Evolutionary conservation across 1,140 invertebrate genomes (phyloP).

Genomic region (Scylla paramamosain): DNA sequence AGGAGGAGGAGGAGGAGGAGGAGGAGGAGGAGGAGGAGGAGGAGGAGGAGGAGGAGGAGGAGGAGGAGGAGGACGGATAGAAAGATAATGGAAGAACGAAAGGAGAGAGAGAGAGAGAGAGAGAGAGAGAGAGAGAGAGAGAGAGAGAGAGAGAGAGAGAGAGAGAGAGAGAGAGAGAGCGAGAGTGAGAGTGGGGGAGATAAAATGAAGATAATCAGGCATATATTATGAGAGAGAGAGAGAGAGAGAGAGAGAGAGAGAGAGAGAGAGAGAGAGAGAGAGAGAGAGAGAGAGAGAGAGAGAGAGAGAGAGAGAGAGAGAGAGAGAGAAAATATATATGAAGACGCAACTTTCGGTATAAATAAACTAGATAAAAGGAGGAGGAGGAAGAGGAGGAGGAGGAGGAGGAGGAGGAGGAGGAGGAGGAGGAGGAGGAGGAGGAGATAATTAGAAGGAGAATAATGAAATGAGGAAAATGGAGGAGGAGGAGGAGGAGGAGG

Average conservation of each 20-base stretch:
- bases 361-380: not conserved
- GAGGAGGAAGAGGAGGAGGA: not conserved
- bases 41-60: not conserved
- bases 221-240: not conserved
- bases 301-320: slow-evolving; percentile 18
- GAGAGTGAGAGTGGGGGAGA: not conserved
- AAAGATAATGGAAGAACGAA: not conserved
- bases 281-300: slow-evolving; percentile 21
- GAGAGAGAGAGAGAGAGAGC: slow-evolving; percentile 3
- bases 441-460: too few species aligned
- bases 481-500: not conserved
- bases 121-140: not conserved
- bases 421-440: not conserved
- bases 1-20: not conserved
- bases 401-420: not conserved
- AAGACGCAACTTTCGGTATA: not conserved
- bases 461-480: too few species aligned
- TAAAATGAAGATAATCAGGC: not conserved
- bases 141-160: not conserved
- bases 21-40: not conserved
- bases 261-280: slow-evolving; percentile 25
- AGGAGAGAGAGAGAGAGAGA: not conserved
- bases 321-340: not conserved
- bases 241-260: slow-evolving; percentile 6
- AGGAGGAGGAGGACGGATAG: not conserved